A percentile compares a stretch with the other conserved stretches of the same genome.
Conservation (phyloP, 2,888 invertebrate species). For the Hydraecia micacea region DNA sequence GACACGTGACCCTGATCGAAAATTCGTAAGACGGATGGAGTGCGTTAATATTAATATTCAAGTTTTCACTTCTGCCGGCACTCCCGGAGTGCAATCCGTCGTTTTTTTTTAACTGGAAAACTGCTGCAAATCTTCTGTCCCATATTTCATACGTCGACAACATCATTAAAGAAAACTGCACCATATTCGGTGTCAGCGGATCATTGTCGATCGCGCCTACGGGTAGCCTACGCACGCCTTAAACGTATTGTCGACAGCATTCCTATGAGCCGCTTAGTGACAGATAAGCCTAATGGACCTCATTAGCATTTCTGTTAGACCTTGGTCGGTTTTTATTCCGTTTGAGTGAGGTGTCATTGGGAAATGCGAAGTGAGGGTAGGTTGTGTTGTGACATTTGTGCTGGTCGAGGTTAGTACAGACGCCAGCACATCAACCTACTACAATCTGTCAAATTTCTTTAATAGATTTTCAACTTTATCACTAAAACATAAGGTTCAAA, state of each 20-base stretch:
- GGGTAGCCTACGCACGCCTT: constrained; percentile 59
- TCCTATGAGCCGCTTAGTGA: constrained; percentile 57
- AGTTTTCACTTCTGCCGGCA: no score
- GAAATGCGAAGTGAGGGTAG: constrained; percentile 30
- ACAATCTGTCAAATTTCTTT: no score
- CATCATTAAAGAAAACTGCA: constrained; percentile 61
- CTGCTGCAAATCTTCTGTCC: constrained; percentile 21
- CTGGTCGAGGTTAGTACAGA: neutral
- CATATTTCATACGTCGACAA: neutral
- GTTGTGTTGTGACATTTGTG: neutral
- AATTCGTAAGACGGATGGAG: no score
- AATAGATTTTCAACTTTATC: no score
- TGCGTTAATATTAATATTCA: no score
- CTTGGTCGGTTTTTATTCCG: constrained; percentile 36
- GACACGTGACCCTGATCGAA: no score
- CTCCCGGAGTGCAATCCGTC: no score
- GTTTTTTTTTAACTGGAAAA: neutral
- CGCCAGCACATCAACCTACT: no score
- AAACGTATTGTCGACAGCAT: constrained; percentile 59
- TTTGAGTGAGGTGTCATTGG: constrained; percentile 18
- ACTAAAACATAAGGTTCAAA: no score
- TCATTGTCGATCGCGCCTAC: constrained; percentile 65
- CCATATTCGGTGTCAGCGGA: constrained; percentile 58
- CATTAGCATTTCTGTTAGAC: constrained; percentile 50
- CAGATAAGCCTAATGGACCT: constrained; percentile 47